Evolutionary conservation across 2,888 invertebrate species (phyloP), one percentile per base, ranked within the genome.

Genomic region (Tholera decimalis): DNA sequence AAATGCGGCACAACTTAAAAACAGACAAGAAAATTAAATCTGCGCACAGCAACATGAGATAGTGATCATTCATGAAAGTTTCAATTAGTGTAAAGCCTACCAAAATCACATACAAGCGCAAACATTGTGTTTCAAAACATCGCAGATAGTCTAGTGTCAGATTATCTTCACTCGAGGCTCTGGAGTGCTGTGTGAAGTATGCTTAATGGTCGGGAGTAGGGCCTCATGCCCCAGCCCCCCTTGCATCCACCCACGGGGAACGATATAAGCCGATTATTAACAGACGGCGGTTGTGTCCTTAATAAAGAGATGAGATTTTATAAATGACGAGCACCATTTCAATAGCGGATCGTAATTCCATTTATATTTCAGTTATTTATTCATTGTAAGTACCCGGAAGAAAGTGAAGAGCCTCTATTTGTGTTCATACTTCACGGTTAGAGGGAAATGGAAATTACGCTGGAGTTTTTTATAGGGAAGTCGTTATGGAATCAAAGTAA

Each of bases 231-330:
- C 37, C 54, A 33, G 35, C 11, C 53, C 61, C 71, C 54, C 54
- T 53, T 66, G 76, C 69, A 70, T 57, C 65, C 62, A 33, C 75
- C 44, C 65, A 69, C 78, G 74, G 75, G 80, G 85, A 77, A 79
- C 81, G 81, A 84, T 85, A 82, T 90, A 92, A 92, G 89, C 90
- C 87, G 91, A 91, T 92, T 92, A 91, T 85, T 82, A 88, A 82
- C 88, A 88, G 88, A 86, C 85, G 85, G 82, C 77, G 82, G 84
- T 81, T 82, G 82, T 84, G 80, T 86, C 85, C 83, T 85, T 80
- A 79, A 62, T 77, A 73, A 69, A 74, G 44, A 77, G 59, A 75
- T 62, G 70, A 70, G 59, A 77, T 77, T 72, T 73, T 72, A 77
- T 78, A 80, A 79, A 82, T 84, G 79, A 83, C 84, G 78, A 82